A percentile compares a stretch with the other conserved stretches of the same genome.
These are phyloP conservation scores for Poecile montanus DNA, from an alignment of 2,797 vertebrate genomes.

Conservation along the genomic window DNA sequence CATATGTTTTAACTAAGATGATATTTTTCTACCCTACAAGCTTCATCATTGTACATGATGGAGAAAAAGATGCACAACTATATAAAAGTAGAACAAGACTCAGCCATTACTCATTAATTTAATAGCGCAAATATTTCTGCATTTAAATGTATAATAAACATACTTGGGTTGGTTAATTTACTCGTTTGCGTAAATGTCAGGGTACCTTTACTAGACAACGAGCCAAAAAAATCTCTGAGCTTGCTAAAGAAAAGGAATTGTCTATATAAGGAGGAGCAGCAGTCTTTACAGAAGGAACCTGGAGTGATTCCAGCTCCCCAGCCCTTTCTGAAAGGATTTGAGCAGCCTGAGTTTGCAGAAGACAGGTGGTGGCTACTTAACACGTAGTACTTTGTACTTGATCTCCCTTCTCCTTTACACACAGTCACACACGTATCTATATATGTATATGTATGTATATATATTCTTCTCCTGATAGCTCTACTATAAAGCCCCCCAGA, in stretches of 20 bases:
- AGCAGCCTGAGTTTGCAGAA: background rate
- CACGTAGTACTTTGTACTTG: background rate
- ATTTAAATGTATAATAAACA: background rate
- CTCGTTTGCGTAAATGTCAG: background rate
- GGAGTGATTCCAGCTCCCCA: background rate
- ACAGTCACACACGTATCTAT: accelerated
- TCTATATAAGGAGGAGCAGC: background rate
- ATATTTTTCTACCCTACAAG: background rate
- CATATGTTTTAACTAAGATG: background rate
- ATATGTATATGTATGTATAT: background rate
- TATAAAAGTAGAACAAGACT: background rate
- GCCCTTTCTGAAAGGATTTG: background rate
- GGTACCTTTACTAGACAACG: background rate
- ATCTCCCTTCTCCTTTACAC: background rate
- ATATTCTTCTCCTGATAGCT: background rate
- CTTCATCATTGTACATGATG: background rate
- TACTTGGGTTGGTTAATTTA: background rate
- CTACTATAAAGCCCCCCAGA: background rate
- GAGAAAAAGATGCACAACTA: background rate
- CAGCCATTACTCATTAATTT: background rate
- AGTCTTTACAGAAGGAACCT: background rate
- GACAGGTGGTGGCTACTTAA: background rate
- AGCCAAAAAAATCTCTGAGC: background rate
- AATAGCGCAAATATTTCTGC: background rate
- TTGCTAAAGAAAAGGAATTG: background rate